phyloP scores from a whole-genome alignment of 2,797 vertebrate species.

The Falco columbarius region DNA sequence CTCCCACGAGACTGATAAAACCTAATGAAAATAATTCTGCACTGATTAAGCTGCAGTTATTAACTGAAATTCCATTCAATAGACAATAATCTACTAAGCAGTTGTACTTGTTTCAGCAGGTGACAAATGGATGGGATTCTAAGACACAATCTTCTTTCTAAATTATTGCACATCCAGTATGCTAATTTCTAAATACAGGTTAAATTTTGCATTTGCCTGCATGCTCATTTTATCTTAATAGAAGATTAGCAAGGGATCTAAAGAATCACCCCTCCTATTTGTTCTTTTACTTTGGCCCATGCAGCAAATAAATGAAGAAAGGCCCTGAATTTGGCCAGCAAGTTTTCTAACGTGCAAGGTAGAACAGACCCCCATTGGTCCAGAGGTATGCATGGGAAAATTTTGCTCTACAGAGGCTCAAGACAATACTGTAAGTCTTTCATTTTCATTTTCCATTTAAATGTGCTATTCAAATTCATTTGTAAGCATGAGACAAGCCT shows the following conservation, averaged over 20 bases:
- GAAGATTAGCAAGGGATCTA: not conserved
- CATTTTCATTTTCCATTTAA: not conserved
- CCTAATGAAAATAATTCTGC: slow-evolving; percentile 2
- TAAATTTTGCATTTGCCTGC: not conserved
- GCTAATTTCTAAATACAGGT: not conserved
- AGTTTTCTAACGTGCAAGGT: not conserved
- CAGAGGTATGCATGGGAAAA: not conserved
- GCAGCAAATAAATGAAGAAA: not conserved
- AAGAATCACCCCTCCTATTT: not conserved
- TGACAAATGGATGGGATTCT: not conserved
- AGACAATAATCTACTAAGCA: not conserved
- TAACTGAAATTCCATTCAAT: not conserved
- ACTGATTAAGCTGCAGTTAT: not conserved
- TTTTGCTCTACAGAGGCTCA: not conserved
- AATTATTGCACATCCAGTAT: not conserved
- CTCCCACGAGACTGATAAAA: slow-evolving; percentile 3
- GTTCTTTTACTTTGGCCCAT: not conserved
- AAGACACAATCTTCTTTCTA: not conserved
- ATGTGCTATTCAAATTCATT: not conserved
- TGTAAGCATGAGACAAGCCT: not conserved
- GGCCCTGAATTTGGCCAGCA: not conserved
- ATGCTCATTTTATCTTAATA: not conserved
- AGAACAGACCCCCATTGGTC: not conserved
- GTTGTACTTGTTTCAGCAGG: not conserved
- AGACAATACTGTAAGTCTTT: not conserved